Percentiles rank a stretch among this genome's conserved stretches.
Evolutionary conservation across 37 sponge, comb jelly and placozoan genomes (phyloP).

Genomic region (Tethya wilhelma): DNA sequence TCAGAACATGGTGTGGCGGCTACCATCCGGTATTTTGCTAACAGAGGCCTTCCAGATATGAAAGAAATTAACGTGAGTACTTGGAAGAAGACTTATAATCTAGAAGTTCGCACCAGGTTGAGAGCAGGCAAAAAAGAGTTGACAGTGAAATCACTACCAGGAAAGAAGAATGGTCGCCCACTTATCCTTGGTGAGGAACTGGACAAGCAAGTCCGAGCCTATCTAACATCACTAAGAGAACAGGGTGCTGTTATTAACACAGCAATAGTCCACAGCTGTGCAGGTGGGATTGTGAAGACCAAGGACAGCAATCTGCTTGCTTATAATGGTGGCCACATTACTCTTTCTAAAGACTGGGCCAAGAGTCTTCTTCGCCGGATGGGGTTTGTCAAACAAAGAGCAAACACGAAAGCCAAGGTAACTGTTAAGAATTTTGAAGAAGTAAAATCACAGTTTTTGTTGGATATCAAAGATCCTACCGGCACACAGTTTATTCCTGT

Average conservation of each 20-base stretch:
- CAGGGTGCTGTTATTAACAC: slow-evolving; percentile 53
- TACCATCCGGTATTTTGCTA: too few species aligned
- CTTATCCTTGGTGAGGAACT: slow-evolving; percentile 20
- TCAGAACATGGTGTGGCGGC: too few species aligned
- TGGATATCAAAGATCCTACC: slow-evolving; percentile 45
- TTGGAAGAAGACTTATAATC: too few species aligned
- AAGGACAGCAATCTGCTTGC: slow-evolving; percentile 51
- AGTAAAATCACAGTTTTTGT: slow-evolving; percentile 51
- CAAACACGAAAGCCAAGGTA: slow-evolving; percentile 59
- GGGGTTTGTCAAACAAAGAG: slow-evolving; percentile 62
- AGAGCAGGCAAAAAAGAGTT: too few species aligned
- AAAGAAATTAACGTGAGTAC: too few species aligned
- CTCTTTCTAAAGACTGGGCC: slow-evolving; percentile 58
- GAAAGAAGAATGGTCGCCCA: slow-evolving; percentile 37
- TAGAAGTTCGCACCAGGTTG: too few species aligned
- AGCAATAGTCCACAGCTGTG: slow-evolving; percentile 49
- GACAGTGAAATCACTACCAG: too few species aligned
- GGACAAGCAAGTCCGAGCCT: slow-evolving; percentile 13
- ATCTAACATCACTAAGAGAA: slow-evolving; percentile 18
- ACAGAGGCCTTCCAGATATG: too few species aligned
- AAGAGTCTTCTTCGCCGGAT: slow-evolving; percentile 47
- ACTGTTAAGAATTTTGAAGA: slow-evolving; percentile 39
- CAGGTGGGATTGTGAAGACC: slow-evolving; percentile 41
- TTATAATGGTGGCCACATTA: slow-evolving; percentile 35
- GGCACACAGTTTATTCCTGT: background rate